Evolutionary conservation across 1,140 invertebrate genomes (phyloP).

Genomic region (Reticulitermes speratus): DNA sequence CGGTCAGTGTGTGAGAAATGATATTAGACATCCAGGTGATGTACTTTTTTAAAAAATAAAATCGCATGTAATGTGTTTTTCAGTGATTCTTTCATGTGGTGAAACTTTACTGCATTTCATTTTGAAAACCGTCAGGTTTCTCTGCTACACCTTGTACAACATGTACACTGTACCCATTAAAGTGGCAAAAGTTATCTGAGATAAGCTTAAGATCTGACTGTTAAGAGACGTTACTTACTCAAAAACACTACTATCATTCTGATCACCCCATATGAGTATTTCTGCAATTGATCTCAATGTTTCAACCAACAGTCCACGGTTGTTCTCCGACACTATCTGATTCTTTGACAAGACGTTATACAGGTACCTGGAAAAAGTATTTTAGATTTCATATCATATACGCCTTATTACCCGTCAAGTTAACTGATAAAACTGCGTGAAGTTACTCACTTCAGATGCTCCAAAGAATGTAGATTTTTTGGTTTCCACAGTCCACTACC

Average conservation of each 20-base stretch:
- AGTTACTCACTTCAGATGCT: constrained; percentile 83
- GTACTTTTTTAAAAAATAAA: no score
- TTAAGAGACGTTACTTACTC: constrained; percentile 71
- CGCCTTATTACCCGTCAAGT: neutral
- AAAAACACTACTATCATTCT: constrained; percentile 99
- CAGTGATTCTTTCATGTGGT: no score
- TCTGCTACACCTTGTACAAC: no score
- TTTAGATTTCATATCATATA: neutral
- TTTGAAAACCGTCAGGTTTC: no score
- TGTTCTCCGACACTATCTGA: constrained; percentile 94
- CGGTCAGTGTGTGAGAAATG: no score
- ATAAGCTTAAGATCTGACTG: no score
- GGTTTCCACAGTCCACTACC: constrained; percentile 84
- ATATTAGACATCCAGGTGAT: no score
- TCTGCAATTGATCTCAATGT: constrained; percentile 96
- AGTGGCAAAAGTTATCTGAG: no score
- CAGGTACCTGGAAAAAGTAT: constrained; percentile 67
- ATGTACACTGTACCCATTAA: no score
- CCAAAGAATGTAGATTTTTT: constrained; percentile 94
- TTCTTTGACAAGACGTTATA: constrained; percentile 96
- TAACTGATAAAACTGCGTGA: neutral
- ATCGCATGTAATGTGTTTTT: no score
- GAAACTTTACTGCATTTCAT: no score
- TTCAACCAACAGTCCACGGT: constrained; percentile 93
- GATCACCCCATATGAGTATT: constrained; percentile 99